Base-by-base conservation (phyloP, 2,113 vertebrate species). In the Trochalopteron elliotii region DNA sequence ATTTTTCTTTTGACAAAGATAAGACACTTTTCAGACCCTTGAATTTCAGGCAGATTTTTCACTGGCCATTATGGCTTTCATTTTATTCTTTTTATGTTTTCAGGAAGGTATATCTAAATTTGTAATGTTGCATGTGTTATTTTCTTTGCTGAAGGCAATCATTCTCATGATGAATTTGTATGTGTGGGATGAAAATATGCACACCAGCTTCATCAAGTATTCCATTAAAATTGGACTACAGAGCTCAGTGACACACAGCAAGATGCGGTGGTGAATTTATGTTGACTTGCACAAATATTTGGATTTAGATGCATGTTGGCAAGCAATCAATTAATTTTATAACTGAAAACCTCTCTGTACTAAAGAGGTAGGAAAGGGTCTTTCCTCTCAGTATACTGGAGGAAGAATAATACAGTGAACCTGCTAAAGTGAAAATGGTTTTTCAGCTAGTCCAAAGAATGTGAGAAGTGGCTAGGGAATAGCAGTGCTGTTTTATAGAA, bases 71-170 rank as follows among this genome's bases (percentile, higher is more conserved):
- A 52, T 67, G 30, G 57, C 72, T 84, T 89, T 87, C 20, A 89
- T 82, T 94, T 94, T 33, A 6, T 65, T 79, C 30, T 24, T 65
- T 35, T 11, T 50, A 1, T 78, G 53, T 91, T 94, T 90, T 84
- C 65, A 52, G 39, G 47, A 53, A 75, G 47, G 16, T 89, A 27
- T 82, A 74, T 91, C 57, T 93, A 91, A 87, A 84, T 82, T 76
- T 95, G 57, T 52, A 82, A 63, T 79, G 40, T 76, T 0, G 0
- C 11, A 75, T 56, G 47, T 63, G 28, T 22, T 70, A 83, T 81
- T 94, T 70, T 83, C n/a, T 85, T 93, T 93, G 83, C 85, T 93
- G 76, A 95, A 94, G 74, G 89, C 80, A 84, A 49, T 93, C 61
- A 81, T 87, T 85, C 61, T 93, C n/a, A 14, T 56, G 78, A 94